Percentiles rank a stretch among this genome's conserved stretches.
These are phyloP conservation scores for Elgaria multicarinata DNA, from an alignment of 2,113 vertebrate species.

Conservation along the genomic window DNA sequence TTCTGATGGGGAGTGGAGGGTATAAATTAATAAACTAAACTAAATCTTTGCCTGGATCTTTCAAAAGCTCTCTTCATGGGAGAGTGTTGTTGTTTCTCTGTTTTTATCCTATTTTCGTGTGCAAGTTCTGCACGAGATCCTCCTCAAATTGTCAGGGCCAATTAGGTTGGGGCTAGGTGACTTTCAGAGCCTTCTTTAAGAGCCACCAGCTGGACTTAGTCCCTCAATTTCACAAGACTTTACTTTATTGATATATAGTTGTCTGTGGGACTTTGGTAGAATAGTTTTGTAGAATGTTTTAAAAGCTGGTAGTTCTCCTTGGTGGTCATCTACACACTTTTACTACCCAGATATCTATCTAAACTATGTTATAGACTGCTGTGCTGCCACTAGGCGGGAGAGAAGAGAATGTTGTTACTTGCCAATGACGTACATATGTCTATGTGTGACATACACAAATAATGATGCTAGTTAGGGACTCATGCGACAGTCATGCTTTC, in stretches of 20 bases:
- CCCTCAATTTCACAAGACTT: not conserved
- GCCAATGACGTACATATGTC: not conserved
- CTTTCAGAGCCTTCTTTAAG: not conserved
- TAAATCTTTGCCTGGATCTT: not conserved
- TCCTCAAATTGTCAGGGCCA: not conserved
- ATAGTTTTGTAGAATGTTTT: not conserved
- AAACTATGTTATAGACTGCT: not conserved
- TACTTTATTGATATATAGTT: not conserved
- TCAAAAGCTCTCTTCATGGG: not conserved
- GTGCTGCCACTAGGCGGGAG: not conserved
- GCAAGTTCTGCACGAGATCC: not conserved
- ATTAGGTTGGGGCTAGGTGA: not conserved
- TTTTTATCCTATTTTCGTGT: not conserved
- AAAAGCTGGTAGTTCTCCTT: not conserved
- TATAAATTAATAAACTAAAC: not conserved
- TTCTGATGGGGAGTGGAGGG: not conserved
- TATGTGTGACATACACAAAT: not conserved
- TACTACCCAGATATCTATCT: not conserved
- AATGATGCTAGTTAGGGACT: not conserved
- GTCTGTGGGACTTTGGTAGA: not conserved
- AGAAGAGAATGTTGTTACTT: not conserved
- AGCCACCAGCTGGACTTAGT: not conserved
- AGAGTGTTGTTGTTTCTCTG: not conserved
- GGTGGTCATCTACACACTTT: not conserved
- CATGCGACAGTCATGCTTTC: not conserved